Evolutionary conservation across 2,113 vertebrate species (phyloP), one percentile per base, ranked within the genome.

Genomic region (Colius striatus): DNA sequence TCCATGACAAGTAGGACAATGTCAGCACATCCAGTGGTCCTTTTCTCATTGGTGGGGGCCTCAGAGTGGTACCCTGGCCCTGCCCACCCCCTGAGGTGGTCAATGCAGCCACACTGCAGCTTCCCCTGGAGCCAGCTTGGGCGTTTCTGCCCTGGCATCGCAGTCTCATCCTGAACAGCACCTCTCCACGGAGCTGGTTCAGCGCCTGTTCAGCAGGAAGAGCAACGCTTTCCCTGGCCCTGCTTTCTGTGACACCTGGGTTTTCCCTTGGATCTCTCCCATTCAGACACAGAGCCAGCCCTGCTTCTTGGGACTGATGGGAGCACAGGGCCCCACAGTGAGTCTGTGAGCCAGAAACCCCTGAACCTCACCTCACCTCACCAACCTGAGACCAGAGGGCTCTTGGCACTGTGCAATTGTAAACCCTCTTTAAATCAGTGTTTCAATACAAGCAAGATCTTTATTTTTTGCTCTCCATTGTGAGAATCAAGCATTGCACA

Each of bases 181-280:
- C 27, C 73, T 70, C 55, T 81, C 63, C 38, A 5, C 0, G 0
- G n/a, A 0, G 5, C 8, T 0, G 0, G 30, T 51, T 54, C 51
- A 14, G 50, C 45, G 63, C n/a, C 47, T 1, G 2, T 30, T 80
- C 17, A 29, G 51, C 86, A 70, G 89, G 53, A 88, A 47, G 68
- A 71, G 38, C 1, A 20, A 41, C 21, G 36, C 36, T 87, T 84
- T 70, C 32, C 50, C 18, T 60, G 45, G 43, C 29, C 11, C 32
- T 57, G 34, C n/a, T 87, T 85, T 78, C 77, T 75, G 38, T 29
- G 75, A 32, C 90, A 92, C 66, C 62, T 91, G 81, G 29, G 55
- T 88, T 90, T 80, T 86, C 92, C 92, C 75, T 84, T 66, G 75
- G 86, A 83, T 60, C 85, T 58, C 54, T 88, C 70, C 34, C 1